These are phyloP conservation scores for Reticulitermes lucifugus DNA, from an alignment of 2,888 invertebrate genomes.

Conservation along the genomic window DNA sequence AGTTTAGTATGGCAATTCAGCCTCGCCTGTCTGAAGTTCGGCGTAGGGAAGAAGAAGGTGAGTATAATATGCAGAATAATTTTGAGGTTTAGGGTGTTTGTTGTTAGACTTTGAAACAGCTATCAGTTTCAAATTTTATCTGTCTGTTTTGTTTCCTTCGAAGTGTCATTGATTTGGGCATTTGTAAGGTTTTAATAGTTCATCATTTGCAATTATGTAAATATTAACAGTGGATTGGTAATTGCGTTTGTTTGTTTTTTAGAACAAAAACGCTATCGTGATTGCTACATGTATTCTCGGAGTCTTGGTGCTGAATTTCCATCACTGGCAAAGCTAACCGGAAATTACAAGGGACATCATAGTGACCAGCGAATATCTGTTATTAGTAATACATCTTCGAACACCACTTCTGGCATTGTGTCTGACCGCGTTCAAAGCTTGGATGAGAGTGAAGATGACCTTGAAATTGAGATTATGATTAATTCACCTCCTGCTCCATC, in stretches of 20 bases:
- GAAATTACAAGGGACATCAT: slow-evolving; percentile 66
- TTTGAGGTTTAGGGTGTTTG: too few relatives aligned
- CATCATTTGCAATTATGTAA: too few relatives aligned
- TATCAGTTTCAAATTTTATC: too few relatives aligned
- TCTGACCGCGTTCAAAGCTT: slow-evolving; percentile 95
- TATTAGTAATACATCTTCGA: slow-evolving; percentile 94
- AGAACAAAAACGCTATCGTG: slow-evolving; percentile 73
- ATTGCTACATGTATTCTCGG: slow-evolving; percentile 78
- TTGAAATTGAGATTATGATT: slow-evolving; percentile 78
- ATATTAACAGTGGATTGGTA: background rate
- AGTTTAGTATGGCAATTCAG: slow-evolving; percentile 94
- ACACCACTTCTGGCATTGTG: slow-evolving; percentile 96
- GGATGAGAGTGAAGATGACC: slow-evolving; percentile 79
- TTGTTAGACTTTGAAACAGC: too few relatives aligned
- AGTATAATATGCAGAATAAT: background rate
- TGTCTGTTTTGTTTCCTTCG: too few relatives aligned
- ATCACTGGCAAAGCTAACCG: slow-evolving; percentile 47
- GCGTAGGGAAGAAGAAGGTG: slow-evolving; percentile 84
- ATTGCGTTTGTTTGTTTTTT: slow-evolving; percentile 55
- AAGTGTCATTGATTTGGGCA: too few relatives aligned
- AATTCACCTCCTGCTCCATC: slow-evolving; percentile 87
- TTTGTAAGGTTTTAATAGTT: too few relatives aligned
- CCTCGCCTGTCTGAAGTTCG: slow-evolving; percentile 86
- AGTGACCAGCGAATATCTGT: slow-evolving; percentile 88
- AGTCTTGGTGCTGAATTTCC: slow-evolving; percentile 47